phyloP scores from a whole-genome alignment of 2,797 vertebrate species.

The Lagodon rhomboides region DNA sequence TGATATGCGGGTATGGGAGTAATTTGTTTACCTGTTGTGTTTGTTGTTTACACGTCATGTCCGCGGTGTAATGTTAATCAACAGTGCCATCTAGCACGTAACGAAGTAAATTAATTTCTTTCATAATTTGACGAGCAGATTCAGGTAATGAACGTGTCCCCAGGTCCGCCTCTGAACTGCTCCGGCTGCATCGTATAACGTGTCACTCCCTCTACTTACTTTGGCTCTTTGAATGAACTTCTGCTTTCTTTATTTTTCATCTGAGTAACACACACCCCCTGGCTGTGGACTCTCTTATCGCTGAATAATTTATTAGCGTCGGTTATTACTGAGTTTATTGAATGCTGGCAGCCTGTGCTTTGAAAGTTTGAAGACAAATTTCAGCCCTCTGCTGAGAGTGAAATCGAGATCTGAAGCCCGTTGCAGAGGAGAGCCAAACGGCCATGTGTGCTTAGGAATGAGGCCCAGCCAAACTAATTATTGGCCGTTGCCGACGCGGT shows the following conservation, averaged over 20 bases:
- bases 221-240: background rate
- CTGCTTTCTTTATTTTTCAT: background rate
- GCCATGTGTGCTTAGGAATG: background rate
- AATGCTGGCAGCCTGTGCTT: background rate
- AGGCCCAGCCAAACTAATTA: slow-evolving; percentile 19
- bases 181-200: background rate
- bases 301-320: slow-evolving; percentile 26
- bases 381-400: background rate
- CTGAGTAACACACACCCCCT: background rate
- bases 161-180: background rate
- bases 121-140: slow-evolving; percentile 22
- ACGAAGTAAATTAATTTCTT: slow-evolving; percentile 29
- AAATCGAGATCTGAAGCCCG: background rate
- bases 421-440: slow-evolving; percentile 5
- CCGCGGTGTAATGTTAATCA: slow-evolving; percentile 41
- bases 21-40: slow-evolving; percentile 24
- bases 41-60: slow-evolving; percentile 24
- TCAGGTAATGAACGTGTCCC: background rate
- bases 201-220: background rate
- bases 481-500: slow-evolving; percentile 3
- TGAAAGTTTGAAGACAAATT: slow-evolving; percentile 18
- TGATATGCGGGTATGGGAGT: background rate
- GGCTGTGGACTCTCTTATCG: background rate
- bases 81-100: slow-evolving; percentile 60
- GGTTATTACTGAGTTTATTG: slow-evolving; percentile 8